Evolutionary conservation across 2,797 vertebrate genomes (phyloP), one percentile per base, ranked within the genome.

Genomic region (Setipinna tenuifilis): DNA sequence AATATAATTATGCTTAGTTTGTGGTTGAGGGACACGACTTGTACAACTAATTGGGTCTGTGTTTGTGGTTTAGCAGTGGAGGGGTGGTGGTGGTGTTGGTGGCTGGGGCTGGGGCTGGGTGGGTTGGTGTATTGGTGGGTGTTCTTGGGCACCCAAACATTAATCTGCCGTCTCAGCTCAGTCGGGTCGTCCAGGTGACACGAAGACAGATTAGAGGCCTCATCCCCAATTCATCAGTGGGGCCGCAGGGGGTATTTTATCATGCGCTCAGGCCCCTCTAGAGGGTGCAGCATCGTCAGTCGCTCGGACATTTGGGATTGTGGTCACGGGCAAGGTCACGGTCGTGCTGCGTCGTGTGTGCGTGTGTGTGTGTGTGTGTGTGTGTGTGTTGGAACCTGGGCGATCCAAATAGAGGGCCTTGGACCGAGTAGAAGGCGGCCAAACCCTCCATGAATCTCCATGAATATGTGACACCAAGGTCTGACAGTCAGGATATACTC

Each of bases 191-290:
- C 90, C 91, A 83, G 89, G 91, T 91, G 93, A 93, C 93, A 95
- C 91, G 86, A 91, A 93, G 94, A 95, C 92, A 89, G 92, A 94
- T 95, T 94, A 93, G 89, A 89, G 90, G 89, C 93, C 91, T 88
- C 91, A 92, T 95, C 91, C 92, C 91, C 92, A 90, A 95, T 95
- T 92, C 92, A 95, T 95, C 95, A 94, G 87, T 87, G 90, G 89
- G 89, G 93, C 91, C 92, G 54, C 61, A 21, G 87, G 85, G 87
- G 91, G 90, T 90, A 92, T 94, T 95, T 93, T 90, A 95, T 95
- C 94, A 92, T 93, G 92, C 90, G 88, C 89, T 91, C 90, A 86
- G 88, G 81, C 87, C 89, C 75, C 89, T 85, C 85, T 86, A 86
- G 85, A 87, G 88, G 89, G 57, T 46, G 90, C 87, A 61, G 62